Conservation (phyloP, 2,113 vertebrate genomes). For the Paramormyrops kingsleyae region DNA sequence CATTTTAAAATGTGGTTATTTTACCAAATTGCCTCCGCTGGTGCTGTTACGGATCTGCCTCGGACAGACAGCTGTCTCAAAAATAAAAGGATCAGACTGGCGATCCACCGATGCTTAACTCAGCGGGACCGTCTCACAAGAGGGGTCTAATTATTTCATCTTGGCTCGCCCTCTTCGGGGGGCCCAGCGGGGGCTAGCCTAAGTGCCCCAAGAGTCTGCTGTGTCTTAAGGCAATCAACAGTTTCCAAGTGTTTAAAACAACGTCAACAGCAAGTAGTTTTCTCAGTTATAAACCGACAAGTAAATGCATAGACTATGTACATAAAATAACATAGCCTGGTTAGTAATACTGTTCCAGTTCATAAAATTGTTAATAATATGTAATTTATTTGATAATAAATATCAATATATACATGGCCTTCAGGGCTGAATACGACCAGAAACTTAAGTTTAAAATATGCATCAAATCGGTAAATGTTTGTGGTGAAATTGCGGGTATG, state of each 20-base stretch:
- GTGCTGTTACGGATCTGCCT: background rate
- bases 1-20: background rate
- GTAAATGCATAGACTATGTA: background rate
- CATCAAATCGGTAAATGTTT: background rate
- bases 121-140: constrained; percentile 37
- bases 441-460: background rate
- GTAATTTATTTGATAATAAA: background rate
- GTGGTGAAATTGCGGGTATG: background rate
- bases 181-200: constrained; percentile 3
- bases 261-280: background rate
- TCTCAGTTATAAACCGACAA: background rate
- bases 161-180: background rate
- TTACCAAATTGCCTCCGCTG: background rate
- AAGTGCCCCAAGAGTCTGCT: constrained; percentile 9
- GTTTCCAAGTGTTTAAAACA: background rate
- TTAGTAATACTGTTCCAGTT: background rate
- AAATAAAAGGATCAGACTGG: background rate
- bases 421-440: background rate
- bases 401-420: background rate
- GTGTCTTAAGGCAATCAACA: background rate
- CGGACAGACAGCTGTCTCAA: background rate
- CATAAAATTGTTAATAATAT: background rate
- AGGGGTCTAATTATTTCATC: constrained; percentile 46
- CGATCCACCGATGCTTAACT: constrained; percentile 34
- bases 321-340: background rate